Base-by-base conservation (phyloP, 2,797 vertebrate genomes). In the Florisuga fusca region DNA sequence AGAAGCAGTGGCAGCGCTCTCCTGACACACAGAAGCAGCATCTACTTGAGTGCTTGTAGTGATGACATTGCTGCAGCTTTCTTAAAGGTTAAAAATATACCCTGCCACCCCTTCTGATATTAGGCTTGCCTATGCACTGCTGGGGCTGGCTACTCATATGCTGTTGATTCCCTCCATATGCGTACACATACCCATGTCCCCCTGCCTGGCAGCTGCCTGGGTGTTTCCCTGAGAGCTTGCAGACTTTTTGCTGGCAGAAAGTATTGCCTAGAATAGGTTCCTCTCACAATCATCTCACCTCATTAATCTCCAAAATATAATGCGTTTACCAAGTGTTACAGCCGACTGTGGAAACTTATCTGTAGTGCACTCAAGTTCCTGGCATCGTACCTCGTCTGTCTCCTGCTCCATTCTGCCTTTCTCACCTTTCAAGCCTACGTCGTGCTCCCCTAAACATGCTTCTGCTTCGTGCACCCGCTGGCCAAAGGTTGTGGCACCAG, bases 381-480 rank as follows among this genome's bases (percentile, higher is more conserved):
- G 76, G 48, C 57, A 74, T 91, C 34, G 26, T 85, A 62, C 50
- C 15, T 71, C 73, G 11, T 58, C 43, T 78, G 26, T 57, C 29
- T 75, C 17, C n/a, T 31, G 31, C 23, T 93, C 8, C 48, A 15
- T 80, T 82, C 31, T 34, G 10, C 71, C n/a, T 88, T 53, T 82
- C 17, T 88, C 66, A 29, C 59, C 55, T n/a, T n/a, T n/a, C n/a
- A 80, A 59, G 72, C 21, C 45, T 20, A 6, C 18, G 20, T 15
- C 54, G 45, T 3, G 6, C 9, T 3, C 14, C 23, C 7, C 1
- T 1, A 6, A 74, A 54, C 13, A 17, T 1, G 0, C 33, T 71
- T 7, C 34, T 45, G 23, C 22, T 89, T 74, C 67, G 15, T 1
- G 4, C 22, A n/a, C 11, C 50, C 34, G 67, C 41, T 64, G 9